These are phyloP conservation scores for Erebia palarica DNA, from an alignment of 2,888 invertebrate species.

Conservation along the genomic window DNA sequence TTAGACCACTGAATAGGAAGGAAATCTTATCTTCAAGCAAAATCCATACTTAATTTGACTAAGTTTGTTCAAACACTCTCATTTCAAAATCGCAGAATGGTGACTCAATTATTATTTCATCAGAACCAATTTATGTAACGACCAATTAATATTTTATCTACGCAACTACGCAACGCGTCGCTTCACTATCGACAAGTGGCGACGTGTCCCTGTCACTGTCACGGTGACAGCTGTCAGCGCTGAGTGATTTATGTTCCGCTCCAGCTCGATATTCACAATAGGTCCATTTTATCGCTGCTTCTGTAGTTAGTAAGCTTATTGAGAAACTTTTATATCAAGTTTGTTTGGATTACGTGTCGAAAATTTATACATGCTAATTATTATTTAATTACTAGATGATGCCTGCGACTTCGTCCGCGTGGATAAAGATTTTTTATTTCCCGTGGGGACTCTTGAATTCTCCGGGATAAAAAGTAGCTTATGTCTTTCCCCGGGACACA, in stretches of 20 bases:
- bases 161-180: constrained; percentile 36
- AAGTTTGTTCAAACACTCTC: too few species aligned
- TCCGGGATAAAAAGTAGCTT: too few species aligned
- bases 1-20: too few species aligned
- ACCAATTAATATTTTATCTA: constrained; percentile 11
- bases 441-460: too few species aligned
- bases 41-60: too few species aligned
- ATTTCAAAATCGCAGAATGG: too few species aligned
- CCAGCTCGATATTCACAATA: neutral
- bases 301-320: neutral
- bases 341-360: neutral
- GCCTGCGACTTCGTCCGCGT: too few species aligned
- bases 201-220: constrained; percentile 34
- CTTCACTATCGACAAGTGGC: constrained; percentile 38
- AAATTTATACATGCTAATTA: neutral
- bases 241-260: constrained; percentile 39
- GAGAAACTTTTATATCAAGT: neutral
- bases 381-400: too few species aligned
- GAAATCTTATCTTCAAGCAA: too few species aligned
- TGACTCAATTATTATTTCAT: neutral
- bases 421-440: too few species aligned
- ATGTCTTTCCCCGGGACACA: too few species aligned
- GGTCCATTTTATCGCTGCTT: neutral
- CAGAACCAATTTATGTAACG: neutral
- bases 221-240: constrained; percentile 33